Evolutionary conservation across 2,888 invertebrate species (phyloP).

Genomic region (Scelioninae gen. 2): DNA sequence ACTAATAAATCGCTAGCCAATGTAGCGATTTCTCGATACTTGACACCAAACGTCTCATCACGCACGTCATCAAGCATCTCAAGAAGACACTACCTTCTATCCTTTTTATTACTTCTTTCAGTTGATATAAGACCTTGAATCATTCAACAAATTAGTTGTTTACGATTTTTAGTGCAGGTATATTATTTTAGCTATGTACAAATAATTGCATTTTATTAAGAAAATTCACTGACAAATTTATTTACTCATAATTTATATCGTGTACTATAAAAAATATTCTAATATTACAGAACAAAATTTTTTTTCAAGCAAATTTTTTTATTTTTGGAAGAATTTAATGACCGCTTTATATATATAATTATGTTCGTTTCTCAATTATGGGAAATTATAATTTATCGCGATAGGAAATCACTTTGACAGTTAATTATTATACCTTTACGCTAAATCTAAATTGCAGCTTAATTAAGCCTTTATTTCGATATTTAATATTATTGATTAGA

Average conservation of each 20-base stretch:
- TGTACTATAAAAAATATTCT: slow-evolving; percentile 3
- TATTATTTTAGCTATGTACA: slow-evolving; percentile 36
- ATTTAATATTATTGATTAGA: background rate
- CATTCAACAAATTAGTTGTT: slow-evolving; percentile 51
- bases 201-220: slow-evolving; percentile 10
- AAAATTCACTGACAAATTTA: slow-evolving; percentile 6
- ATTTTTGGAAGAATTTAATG: slow-evolving; percentile 4
- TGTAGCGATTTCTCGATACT: slow-evolving; percentile 49
- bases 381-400: slow-evolving; percentile 2
- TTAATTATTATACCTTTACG: slow-evolving; percentile 5
- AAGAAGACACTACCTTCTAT: slow-evolving; percentile 48
- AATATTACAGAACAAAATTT: slow-evolving; percentile 11
- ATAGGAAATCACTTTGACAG: background rate
- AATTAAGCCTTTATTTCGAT: slow-evolving; percentile 15
- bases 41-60: slow-evolving; percentile 57
- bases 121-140: slow-evolving; percentile 51
- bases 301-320: background rate
- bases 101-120: slow-evolving; percentile 50
- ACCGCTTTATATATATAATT: background rate
- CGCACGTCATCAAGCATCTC: slow-evolving; percentile 49
- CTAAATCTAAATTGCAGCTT: slow-evolving; percentile 8
- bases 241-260: background rate
- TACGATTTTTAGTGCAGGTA: slow-evolving; percentile 40
- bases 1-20: slow-evolving; percentile 44
- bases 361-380: slow-evolving; percentile 1